Evolutionary conservation across 2,113 vertebrate species (phyloP).

Genomic region (Semicossyphus pulcher): DNA sequence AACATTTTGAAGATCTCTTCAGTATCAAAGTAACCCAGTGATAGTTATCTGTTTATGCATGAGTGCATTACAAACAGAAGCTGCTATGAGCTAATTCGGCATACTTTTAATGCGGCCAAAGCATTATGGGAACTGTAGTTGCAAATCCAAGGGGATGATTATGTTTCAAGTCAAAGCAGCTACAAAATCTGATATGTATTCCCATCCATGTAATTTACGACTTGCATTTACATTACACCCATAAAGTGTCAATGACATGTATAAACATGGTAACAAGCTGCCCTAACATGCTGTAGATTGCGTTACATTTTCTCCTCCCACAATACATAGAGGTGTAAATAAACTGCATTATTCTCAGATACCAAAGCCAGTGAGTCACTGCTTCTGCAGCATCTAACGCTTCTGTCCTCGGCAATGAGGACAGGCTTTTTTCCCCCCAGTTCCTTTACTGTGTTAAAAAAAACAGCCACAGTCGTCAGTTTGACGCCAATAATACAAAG

Average conservation of each 20-base stretch:
- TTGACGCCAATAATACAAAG: conserved; percentile 61
- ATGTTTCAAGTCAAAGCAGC: neutral
- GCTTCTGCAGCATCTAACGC: conserved; percentile 40
- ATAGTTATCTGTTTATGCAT: neutral
- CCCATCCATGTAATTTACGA: neutral
- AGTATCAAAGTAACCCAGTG: neutral
- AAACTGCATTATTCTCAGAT: conserved; percentile 36
- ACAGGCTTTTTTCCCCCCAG: conserved; percentile 8
- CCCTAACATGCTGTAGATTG: neutral
- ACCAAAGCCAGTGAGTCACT: conserved; percentile 35
- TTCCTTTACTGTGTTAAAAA: conserved; percentile 56
- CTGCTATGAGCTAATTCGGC: neutral
- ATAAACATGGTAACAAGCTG: neutral
- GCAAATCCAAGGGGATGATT: neutral
- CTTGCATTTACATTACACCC: neutral
- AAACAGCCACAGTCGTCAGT: conserved; percentile 52
- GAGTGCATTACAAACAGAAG: neutral
- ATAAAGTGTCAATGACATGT: neutral
- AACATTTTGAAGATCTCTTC: too few species aligned
- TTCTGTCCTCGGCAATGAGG: conserved; percentile 27
- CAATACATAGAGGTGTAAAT: conserved; percentile 23
- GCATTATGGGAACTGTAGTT: neutral
- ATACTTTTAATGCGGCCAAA: neutral
- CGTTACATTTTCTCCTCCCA: neutral
- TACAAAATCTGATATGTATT: neutral